Evolutionary conservation across 1,140 invertebrate species (phyloP).

Genomic region (Watersipora subatra): DNA sequence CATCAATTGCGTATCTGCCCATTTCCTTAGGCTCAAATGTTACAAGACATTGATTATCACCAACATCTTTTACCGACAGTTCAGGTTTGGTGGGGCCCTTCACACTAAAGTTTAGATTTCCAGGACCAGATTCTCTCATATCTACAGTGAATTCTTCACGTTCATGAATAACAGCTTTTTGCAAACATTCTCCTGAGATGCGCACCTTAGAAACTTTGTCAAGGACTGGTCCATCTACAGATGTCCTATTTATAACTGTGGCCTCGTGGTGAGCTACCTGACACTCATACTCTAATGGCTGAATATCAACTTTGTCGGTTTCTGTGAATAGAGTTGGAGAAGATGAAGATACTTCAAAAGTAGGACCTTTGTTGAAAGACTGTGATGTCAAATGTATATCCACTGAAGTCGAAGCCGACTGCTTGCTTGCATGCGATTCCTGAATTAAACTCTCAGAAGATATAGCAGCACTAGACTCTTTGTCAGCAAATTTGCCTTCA

Average conservation of each 20-base stretch:
- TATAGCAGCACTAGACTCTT: too few relatives aligned
- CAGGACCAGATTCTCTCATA: conserved; percentile 19
- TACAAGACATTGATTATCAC: conserved; percentile 40
- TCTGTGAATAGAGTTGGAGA: too few relatives aligned
- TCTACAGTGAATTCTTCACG: conserved; percentile 57
- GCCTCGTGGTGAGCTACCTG: too few relatives aligned
- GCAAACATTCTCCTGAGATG: conserved; percentile 58
- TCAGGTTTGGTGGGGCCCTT: not conserved
- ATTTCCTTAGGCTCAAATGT: conserved; percentile 83
- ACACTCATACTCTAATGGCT: too few relatives aligned
- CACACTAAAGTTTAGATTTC: not conserved
- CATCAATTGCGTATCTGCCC: conserved; percentile 76
- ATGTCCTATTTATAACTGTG: conserved; percentile 3
- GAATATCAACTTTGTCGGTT: too few relatives aligned
- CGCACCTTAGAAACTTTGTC: conserved; percentile 42
- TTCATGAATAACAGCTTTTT: conserved; percentile 50
- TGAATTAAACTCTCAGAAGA: too few relatives aligned
- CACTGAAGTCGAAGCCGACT: too few relatives aligned
- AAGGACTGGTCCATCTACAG: not conserved
- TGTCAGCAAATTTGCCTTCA: too few relatives aligned
- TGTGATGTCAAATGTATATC: too few relatives aligned
- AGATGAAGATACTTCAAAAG: too few relatives aligned
- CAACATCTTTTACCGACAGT: conserved; percentile 55
- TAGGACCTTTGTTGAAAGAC: too few relatives aligned
- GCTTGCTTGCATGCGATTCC: too few relatives aligned